Base-by-base conservation (phyloP, 92 coral and sea anemone species). In the Umimayanthus chanpuru region DNA sequence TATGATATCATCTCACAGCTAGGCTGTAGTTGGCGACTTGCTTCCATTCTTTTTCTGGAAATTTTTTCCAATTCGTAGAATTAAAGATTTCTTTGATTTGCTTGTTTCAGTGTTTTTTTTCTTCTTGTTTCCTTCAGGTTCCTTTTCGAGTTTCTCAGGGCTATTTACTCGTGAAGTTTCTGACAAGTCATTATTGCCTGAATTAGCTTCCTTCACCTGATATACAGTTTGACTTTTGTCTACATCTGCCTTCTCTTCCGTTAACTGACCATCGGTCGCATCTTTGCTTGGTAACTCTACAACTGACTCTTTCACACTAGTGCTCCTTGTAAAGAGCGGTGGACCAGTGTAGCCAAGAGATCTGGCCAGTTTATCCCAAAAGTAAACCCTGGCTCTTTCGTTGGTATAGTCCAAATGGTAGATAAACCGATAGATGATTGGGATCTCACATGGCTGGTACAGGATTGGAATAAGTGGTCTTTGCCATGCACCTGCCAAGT, bases 381-480 rank as follows among this genome's bases (percentile, higher is more conserved):
- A 83, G 61, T 40, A 83, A 4, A 29, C 77, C 64, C 65, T 43
- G 77, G 87, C 77, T 26, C 87, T 83, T 50, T 83, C 78, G 41
- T 83, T 83, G 66, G 87, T 83, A 41, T 94, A 93, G 85, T 95
- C 94, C 65, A 96, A 78, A 68, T 92, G 92, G n/a, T 84, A 86
- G 36, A 94, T 89, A 56, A 82, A 89, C 32, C 81, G 71, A 66
- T 90, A 81, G 32, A 85, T 91, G 41, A 56, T 29, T 32, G 98
- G 98, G 79, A 96, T 88, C n/a, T 73, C 53, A 58, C 96, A 92
- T 0, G 81, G 68, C 36, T 90, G 86, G 91, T 89, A 91, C 81
- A 89, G 55, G 18, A 96, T 87, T 81, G 98, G 98, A 76, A 96
- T 95, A 11, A 96, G 88, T 26, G 85, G 88, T 32, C 83, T 91